These are phyloP conservation scores for Pitta sordida DNA, from an alignment of 2,113 vertebrate species.

Conservation along the genomic window DNA sequence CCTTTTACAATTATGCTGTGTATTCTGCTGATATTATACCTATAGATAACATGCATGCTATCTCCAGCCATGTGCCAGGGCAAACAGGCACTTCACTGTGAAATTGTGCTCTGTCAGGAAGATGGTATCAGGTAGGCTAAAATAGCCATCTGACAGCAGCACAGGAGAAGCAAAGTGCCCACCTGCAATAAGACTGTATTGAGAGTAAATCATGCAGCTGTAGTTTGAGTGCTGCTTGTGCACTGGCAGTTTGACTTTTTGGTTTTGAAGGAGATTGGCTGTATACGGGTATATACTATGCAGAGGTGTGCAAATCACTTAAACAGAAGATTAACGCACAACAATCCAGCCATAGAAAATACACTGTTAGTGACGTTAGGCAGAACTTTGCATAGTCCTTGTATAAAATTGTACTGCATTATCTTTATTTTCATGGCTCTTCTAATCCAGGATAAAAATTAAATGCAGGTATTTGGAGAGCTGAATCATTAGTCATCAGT, in stretches of 20 bases:
- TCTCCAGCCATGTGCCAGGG: background rate
- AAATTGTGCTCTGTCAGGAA: background rate
- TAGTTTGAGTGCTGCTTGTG: background rate
- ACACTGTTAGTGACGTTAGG: background rate
- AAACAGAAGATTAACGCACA: background rate
- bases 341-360: background rate
- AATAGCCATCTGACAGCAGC: background rate
- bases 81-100: background rate
- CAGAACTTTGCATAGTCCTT: background rate
- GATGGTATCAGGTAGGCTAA: background rate
- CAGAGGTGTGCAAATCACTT: background rate
- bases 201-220: fast-evolving
- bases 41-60: background rate
- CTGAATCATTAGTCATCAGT: background rate
- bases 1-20: background rate
- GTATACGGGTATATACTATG: background rate
- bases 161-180: background rate
- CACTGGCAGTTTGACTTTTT: background rate
- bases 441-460: background rate
- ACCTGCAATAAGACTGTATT: background rate
- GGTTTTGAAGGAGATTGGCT: background rate
- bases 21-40: background rate
- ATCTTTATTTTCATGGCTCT: background rate
- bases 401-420: background rate
- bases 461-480: background rate